Evolutionary conservation across 2,888 invertebrate genomes (phyloP).

Genomic region (Dusona sp.): DNA sequence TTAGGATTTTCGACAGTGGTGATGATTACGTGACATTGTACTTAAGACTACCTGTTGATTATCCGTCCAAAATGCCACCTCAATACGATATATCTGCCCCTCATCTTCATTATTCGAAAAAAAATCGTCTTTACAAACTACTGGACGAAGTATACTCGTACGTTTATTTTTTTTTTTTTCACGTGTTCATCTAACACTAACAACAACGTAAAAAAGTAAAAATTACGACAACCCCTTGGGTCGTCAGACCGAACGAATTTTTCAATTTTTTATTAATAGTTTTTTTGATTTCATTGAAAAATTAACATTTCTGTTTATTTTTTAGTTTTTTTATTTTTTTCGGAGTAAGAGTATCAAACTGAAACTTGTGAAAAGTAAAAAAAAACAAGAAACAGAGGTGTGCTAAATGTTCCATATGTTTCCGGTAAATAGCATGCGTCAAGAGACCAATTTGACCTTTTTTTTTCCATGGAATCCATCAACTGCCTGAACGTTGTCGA

Average conservation of each 20-base stretch:
- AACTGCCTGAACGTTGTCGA: neutral
- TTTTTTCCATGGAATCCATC: neutral
- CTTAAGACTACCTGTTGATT: slow-evolving; percentile 88
- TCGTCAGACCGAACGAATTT: neutral
- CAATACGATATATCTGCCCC: slow-evolving; percentile 90
- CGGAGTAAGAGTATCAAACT: neutral
- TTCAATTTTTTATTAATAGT: too few species aligned
- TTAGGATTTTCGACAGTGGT: slow-evolving; percentile 85
- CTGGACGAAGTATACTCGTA: slow-evolving; percentile 90
- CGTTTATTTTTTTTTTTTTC: slow-evolving; percentile 80
- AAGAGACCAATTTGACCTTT: neutral
- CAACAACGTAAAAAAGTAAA: neutral
- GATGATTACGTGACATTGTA: slow-evolving; percentile 87
- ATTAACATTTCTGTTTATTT: too few species aligned
- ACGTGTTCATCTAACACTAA: neutral
- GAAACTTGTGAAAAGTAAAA: neutral
- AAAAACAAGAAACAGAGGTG: neutral
- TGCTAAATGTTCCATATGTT: neutral
- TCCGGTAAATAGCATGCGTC: neutral
- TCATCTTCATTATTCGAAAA: slow-evolving; percentile 87
- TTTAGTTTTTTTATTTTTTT: too few species aligned
- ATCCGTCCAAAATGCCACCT: slow-evolving; percentile 89
- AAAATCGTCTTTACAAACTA: slow-evolving; percentile 86
- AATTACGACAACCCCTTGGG: neutral
- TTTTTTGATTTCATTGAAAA: too few species aligned